Base-by-base conservation (phyloP, 2,888 invertebrate species). In the Yponomeuta evonymella region DNA sequence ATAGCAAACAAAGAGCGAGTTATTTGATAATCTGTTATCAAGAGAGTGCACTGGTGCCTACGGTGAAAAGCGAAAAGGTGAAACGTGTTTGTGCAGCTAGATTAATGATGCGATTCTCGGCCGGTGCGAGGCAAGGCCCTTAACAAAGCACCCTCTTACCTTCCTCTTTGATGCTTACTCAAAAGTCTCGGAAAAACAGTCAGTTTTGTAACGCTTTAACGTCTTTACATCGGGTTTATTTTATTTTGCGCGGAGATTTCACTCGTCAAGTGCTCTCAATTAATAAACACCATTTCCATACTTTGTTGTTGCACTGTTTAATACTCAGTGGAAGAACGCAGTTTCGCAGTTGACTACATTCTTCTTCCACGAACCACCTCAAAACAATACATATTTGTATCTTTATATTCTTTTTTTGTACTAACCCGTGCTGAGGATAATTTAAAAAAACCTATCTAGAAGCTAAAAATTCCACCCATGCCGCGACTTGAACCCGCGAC, bases 71-170 rank as follows among this genome's bases (percentile, higher is more conserved):
- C 29, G 65, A 6, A 30, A 30, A 65, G 65, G 65, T 65, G 30
- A 29, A 30, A 5, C 12, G 83, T 88, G 87, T 87, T 87, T 88
- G 86, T 83, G 75, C 78, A 76, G 48, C 33, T 80, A 89, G 90
- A 90, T 90, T 90, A 90, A 90, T 90, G 89, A 89, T 86, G 83
- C 84, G 86, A 87, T 86, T 83, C 82, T 48, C 15, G 33, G 36
- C 30, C 58, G 48, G 77, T 79, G 83, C 84, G 83, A 83, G 83
- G 81, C 79, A 78, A 81, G 81, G 82, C 81, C 79, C 87, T 88
- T 82, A 78, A 88, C 88, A 87, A 87, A 88, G 89, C 88, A 77
- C 84, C 82, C 90, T 86, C 86, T 88, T 83, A 88, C 86, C 88
- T 88, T 23, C 87, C 86, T 84, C 87, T 84, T 83, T 85, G 82